Base-by-base conservation (phyloP, 2,113 vertebrate species). In the Syngnathoides biaculeatus region DNA sequence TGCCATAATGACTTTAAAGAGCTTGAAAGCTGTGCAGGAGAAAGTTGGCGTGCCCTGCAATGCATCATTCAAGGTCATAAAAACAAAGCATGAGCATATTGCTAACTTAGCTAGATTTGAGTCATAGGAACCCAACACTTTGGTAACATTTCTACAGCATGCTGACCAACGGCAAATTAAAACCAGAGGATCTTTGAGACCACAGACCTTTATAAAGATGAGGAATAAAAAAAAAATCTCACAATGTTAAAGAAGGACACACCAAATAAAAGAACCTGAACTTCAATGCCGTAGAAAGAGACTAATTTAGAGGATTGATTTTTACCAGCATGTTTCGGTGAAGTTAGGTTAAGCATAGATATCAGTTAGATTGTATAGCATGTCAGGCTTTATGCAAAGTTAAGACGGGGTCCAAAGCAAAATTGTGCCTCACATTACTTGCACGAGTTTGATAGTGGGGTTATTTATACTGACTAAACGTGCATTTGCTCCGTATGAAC, bases 51-150 rank as follows among this genome's bases (percentile, higher is more conserved):
- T 14, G 1, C 40, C 60, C 35, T 43, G 40, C 22, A 43, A 62
- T 62, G 40, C 40, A 62, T 62, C 60, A 62, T 62, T 45, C 60
- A 62, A 43, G 40, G 4, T 22, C 43, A 62, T 17, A 43, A 43
- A 40, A 43, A 43, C 60, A 22, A 24, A 22, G 40, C 6, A 43
- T 45, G 24, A 62, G 8, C 60, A 62, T 61, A 61, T 22, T 40
- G 58, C 58, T 61, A 61, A 11, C 12, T 40, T 61, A n/a, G 58
- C 40, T 19, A 5, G 26, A 30, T 57, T 57, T 57, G 7, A 8
- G 14, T 43, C 43, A 24, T 40, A 62, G 39, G 40, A 62, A 42
- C 60, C 17, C 24, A 43, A 22, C 26, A 22, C 1, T 15, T 17
- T 42, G n/a, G 39, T 43, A 24, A 62, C 60, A 43, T 62, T 62